phyloP scores from a whole-genome alignment of 2,797 vertebrate species.

The Cyprinella venusta region DNA sequence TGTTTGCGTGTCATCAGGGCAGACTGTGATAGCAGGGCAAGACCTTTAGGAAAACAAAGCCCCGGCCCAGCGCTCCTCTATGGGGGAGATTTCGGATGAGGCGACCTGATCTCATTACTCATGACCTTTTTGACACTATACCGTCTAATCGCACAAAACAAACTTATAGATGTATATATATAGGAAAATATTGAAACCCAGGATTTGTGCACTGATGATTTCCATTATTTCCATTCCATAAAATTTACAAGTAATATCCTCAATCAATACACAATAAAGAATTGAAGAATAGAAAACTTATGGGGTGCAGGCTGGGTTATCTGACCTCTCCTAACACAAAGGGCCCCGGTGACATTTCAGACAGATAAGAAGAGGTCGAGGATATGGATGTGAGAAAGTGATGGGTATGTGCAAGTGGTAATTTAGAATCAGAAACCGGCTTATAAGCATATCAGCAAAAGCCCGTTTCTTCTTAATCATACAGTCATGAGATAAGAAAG shows the following conservation, averaged over 20 bases:
- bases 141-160: slow-evolving; percentile 17
- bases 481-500: slow-evolving; percentile 36
- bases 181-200: neutral
- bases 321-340: neutral
- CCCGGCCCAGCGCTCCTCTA: slow-evolving; percentile 53
- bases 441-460: slow-evolving; percentile 14
- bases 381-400: neutral
- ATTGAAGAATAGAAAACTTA: neutral
- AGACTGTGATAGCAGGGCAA: slow-evolving; percentile 40
- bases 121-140: slow-evolving; percentile 71
- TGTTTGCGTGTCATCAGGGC: slow-evolving; percentile 36
- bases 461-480: slow-evolving; percentile 1
- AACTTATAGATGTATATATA: too few relatives aligned
- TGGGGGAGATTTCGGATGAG: slow-evolving; percentile 64
- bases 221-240: neutral
- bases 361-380: slow-evolving; percentile 33
- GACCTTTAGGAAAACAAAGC: slow-evolving; percentile 81
- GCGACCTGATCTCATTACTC: slow-evolving; percentile 70
- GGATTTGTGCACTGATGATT: neutral
- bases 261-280: too few relatives aligned
- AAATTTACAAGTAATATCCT: neutral
- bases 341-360: slow-evolving; percentile 49
- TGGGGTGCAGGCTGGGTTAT: neutral
- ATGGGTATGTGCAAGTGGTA: slow-evolving; percentile 37
- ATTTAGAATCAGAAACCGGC: slow-evolving; percentile 8